These are phyloP conservation scores for Coelopa pilipes DNA, from an alignment of 2,888 invertebrate genomes.

Conservation along the genomic window DNA sequence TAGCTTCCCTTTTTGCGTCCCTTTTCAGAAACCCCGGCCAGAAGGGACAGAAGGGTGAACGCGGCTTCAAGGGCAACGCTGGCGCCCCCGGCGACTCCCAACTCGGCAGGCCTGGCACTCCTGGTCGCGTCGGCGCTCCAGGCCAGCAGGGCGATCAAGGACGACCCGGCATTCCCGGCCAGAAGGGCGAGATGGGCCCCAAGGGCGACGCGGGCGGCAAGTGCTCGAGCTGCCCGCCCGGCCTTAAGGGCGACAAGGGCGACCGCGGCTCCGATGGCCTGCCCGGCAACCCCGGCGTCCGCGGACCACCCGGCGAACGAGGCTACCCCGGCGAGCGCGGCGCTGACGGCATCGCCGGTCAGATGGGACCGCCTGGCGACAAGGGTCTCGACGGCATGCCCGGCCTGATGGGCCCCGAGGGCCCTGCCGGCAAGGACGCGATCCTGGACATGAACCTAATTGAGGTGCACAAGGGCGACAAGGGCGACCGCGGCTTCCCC, in stretches of 20 bases:
- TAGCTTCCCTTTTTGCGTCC: neutral
- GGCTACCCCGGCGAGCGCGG: constrained; percentile 79
- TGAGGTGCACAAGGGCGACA: constrained; percentile 72
- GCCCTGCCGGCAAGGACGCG: constrained; percentile 74
- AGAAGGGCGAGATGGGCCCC: constrained; percentile 73
- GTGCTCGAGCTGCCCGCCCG: constrained; percentile 82
- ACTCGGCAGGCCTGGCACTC: constrained; percentile 80
- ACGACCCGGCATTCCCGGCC: constrained; percentile 74
- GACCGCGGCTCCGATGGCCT: constrained; percentile 77
- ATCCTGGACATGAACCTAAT: constrained; percentile 69
- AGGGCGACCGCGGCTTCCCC: constrained; percentile 74
- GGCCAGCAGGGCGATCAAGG: constrained; percentile 79
- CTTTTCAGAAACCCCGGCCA: constrained; percentile 68
- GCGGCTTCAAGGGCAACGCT: constrained; percentile 78
- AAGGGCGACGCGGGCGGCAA: constrained; percentile 86
- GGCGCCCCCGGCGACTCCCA: constrained; percentile 84
- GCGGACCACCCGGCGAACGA: constrained; percentile 78
- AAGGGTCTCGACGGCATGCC: constrained; percentile 68
- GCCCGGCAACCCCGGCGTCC: constrained; percentile 76
- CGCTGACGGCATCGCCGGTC: constrained; percentile 76
- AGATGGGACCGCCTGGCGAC: constrained; percentile 58
- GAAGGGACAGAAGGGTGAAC: constrained; percentile 83
- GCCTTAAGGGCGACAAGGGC: constrained; percentile 80
- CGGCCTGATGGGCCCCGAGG: constrained; percentile 74
- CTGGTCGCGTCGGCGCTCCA: constrained; percentile 75